Evolutionary conservation across 2,797 vertebrate genomes (phyloP).

Genomic region (Crenuchus spilurus): DNA sequence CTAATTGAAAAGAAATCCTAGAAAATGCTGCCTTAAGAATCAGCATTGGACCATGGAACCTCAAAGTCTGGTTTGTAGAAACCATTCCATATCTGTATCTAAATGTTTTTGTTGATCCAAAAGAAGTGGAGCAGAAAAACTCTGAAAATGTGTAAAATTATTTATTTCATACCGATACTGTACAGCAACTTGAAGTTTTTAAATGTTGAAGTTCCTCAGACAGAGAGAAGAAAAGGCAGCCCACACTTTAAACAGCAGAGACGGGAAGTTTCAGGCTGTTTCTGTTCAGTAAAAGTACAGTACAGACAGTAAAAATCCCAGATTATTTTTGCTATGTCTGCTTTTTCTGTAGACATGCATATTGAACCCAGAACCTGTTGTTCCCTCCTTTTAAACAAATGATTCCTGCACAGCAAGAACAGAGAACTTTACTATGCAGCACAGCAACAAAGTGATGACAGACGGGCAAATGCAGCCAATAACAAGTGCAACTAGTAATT

Average conservation of each 20-base stretch:
- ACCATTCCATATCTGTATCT: not conserved
- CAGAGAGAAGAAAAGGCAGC: conserved; percentile 24
- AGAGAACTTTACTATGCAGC: conserved; percentile 1
- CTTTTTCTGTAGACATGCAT: not conserved
- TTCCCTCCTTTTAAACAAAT: not conserved
- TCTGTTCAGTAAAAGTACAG: conserved; percentile 9
- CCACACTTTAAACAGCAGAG: conserved; percentile 1
- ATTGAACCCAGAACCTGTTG: not conserved
- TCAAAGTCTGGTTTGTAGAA: not conserved
- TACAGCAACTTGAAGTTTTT: conserved; percentile 64
- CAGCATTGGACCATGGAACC: not conserved
- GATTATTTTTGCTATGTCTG: not conserved
- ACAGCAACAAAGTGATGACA: not conserved
- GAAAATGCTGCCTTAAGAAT: not conserved
- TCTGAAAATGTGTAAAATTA: conserved; percentile 65
- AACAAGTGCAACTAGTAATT: conserved; percentile 3
- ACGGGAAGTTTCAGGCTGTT: not conserved
- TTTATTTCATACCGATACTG: conserved; percentile 77
- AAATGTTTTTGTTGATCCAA: not conserved
- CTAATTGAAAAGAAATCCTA: not conserved
- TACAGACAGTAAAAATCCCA: not conserved
- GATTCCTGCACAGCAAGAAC: not conserved
- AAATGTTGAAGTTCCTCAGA: conserved; percentile 66
- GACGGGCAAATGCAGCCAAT: conserved; percentile 13
- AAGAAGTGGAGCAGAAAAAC: too few species aligned